Base-by-base conservation (phyloP, 1,140 invertebrate genomes). In the Pseudoatta argentina region DNA sequence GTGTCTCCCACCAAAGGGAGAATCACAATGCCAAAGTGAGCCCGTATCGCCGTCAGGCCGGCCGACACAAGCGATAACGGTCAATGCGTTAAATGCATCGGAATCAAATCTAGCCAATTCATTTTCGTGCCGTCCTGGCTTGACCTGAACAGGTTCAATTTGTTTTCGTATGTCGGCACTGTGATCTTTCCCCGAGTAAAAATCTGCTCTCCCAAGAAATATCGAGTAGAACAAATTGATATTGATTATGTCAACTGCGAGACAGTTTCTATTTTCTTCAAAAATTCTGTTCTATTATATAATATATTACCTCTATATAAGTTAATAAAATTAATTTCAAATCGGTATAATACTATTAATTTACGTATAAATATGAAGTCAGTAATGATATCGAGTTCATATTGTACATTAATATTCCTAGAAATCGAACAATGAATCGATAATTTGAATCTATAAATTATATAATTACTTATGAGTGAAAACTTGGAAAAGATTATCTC, bases 11-110 rank as follows among this genome's bases (percentile, higher is more conserved):
- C 57, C 86, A 48, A 87, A 83, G 44, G 21, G 79, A 85, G 83
- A 91, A 87, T 93, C 90, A 93, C 92, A 93, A 93, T 94, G 89
- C 90, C 89, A 88, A 89, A 86, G 87, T 91, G 91, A 91, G 91
- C 91, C 87, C 91, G 82, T 93, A 93, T 93, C 91, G 87, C 89
- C 91, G 91, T 91, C 91, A 92, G 90, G 87, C 86, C 87, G 83
- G 88, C 87, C 91, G 88, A 93, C 91, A 92, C 87, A 88, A 91
- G 87, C 91, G 93, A 93, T 93, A 93, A 89, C 89, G 90, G 91
- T 93, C 90, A 91, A 94, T 94, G 92, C 88, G 91, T 91, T 92
- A 91, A 94, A 93, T 92, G 88, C 92, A 92, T 93, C 85, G 92
- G 89, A 92, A 93, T 93, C 89, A 87, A 94, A 93, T 93, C 86